Conservation (phyloP, 2,797 vertebrate genomes). For the Oryzias dopingdopingensis region DNA sequence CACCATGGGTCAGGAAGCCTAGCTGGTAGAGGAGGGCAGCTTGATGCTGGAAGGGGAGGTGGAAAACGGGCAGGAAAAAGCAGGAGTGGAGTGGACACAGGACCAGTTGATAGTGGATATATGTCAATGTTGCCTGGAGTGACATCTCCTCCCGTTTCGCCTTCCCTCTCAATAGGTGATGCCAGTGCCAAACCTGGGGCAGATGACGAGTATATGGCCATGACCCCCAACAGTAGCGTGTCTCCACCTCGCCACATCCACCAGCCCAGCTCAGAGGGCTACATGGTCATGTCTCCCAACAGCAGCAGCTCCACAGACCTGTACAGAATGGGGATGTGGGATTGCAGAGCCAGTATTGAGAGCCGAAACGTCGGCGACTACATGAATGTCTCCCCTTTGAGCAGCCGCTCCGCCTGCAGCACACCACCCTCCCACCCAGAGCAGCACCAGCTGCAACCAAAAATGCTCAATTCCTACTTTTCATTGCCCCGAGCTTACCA, state of each 20-base stretch:
- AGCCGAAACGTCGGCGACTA: constrained; percentile 77
- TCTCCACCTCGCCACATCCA: constrained; percentile 79
- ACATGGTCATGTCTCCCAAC: constrained; percentile 84
- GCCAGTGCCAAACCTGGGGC: constrained; percentile 59
- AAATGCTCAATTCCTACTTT: constrained; percentile 79
- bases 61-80: constrained; percentile 55
- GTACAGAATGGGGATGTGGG: constrained; percentile 75
- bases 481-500: constrained; percentile 81
- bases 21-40: constrained; percentile 44
- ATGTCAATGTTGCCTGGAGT: constrained; percentile 84
- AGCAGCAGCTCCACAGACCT: constrained; percentile 78
- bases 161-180: constrained; percentile 74
- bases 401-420: constrained; percentile 77
- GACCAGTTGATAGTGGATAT: constrained; percentile 75
- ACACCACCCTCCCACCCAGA: constrained; percentile 75
- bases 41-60: constrained; percentile 54
- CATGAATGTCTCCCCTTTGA: constrained; percentile 84
- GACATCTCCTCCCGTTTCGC: constrained; percentile 73
- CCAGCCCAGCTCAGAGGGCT: constrained; percentile 73
- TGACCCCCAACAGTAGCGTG: constrained; percentile 78
- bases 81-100: constrained; percentile 41
- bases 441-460: constrained; percentile 76
- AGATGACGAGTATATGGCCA: constrained; percentile 82
- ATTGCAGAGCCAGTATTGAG: constrained; percentile 71
- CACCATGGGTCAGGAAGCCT: constrained; percentile 50